A percentile compares a stretch with the other conserved stretches of the same genome.
These are phyloP conservation scores for Diplazon laetatorius DNA, from an alignment of 2,888 invertebrate genomes.

Conservation along the genomic window DNA sequence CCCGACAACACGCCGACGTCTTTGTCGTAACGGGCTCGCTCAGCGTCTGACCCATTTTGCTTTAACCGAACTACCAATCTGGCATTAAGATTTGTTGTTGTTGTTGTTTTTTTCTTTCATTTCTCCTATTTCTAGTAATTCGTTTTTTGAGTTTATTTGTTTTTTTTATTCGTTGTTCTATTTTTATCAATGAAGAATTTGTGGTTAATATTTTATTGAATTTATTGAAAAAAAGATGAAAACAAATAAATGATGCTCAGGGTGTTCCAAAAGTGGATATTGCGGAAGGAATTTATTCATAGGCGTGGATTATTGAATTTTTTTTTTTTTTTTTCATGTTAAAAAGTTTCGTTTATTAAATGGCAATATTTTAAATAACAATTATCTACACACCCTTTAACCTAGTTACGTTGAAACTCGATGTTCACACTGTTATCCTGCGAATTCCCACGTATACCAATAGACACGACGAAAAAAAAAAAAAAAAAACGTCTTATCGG, in stretches of 20 bases:
- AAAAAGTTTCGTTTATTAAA: not conserved
- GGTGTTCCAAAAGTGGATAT: constrained; percentile 22
- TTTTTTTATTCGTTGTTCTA: not conserved
- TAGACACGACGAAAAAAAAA: not conserved
- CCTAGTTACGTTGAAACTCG: constrained; percentile 34
- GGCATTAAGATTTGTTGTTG: not conserved
- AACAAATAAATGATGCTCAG: no score
- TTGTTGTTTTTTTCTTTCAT: not conserved
- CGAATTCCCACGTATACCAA: constrained; percentile 4
- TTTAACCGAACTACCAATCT: not conserved
- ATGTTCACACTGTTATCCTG: not conserved
- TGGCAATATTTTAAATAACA: not conserved
- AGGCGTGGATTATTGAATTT: constrained; percentile 2
- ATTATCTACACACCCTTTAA: constrained; percentile 46
- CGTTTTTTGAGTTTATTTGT: not conserved
- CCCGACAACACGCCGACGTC: constrained; percentile 92
- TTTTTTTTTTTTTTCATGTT: no score
- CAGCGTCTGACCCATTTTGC: constrained; percentile 96
- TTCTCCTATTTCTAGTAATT: not conserved
- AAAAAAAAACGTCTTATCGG: no score
- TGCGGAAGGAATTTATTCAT: constrained; percentile 29
- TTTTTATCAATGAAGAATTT: no score
- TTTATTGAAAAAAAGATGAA: not conserved
- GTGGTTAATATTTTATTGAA: no score
- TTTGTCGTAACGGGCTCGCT: constrained; percentile 98